Evolutionary conservation across 2,797 vertebrate genomes (phyloP), one percentile per base, ranked within the genome.

Genomic region (Pseudochirops corinnae): DNA sequence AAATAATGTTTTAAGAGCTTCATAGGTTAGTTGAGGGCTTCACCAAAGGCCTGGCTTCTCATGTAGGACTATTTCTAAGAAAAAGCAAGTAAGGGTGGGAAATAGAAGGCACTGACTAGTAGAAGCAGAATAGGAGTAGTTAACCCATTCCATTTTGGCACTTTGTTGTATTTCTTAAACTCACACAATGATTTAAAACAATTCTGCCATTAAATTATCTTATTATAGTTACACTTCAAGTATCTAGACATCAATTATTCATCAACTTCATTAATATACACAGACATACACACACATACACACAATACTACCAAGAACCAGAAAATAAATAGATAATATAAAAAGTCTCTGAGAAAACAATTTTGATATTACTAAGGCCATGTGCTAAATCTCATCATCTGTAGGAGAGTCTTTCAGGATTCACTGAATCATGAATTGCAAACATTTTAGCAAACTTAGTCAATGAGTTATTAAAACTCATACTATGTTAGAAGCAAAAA

Each of bases 51-150:
- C 92, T 26, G 74, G 5, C 7, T 93, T 91, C 91, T 24, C 82
- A 82, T 53, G 46, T 90, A 39, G 14, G 2, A 94, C 3, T 1
- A 56, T 96, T 93, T 93, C 91, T 53, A 96, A 74, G 5, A 93
- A 82, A 93, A 93, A 0, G 0, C 46, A 39, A 46, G 52, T 1
- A 4, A 5, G 1, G 1, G 46, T 50, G 11, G 62, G 26, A 90
- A n/a, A 57, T 67, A 57, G 21, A 67, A 87, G 28, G 57, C 11
- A 60, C 90, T 57, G 21, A 10, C 92, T 39, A 91, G 46, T 58
- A 93, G 55, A 87, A n/a, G 3, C 31, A 53, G 56, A 67, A n/a
- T 67, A 67, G 33, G 33, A n/a, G 13, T n/a, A 39, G n/a, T 39
- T n/a, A 67, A 67, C 33, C 58, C 14, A n/a, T 67, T 67, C 31